Base-by-base conservation (phyloP, 2,797 vertebrate species). In the Gadopsis marmoratus region DNA sequence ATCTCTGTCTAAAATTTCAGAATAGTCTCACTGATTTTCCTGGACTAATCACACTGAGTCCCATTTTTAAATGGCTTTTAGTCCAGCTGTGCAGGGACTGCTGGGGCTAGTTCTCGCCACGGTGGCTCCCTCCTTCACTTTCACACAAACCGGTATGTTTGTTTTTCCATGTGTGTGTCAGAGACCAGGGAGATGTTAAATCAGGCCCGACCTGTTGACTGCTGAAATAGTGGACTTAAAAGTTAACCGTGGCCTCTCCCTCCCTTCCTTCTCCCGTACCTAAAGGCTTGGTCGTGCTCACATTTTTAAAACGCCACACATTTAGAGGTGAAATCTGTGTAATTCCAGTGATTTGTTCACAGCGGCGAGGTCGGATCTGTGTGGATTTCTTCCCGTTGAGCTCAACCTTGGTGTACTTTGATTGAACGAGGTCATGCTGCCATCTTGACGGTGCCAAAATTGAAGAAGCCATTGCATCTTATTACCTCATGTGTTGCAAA, bases 101-200 rank as follows among this genome's bases (percentile, higher is more conserved):
- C 23, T 33, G 11, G 53, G 51, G 63, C 51, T 54, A 54, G 60
- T 72, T 79, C 6, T 19, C 1, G 35, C 73, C 45, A 4, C 21
- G 1, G 23, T 47, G 45, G n/a, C 33, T 66, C 72, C 66, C 56
- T 76, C 70, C 69, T 54, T 54, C 53, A 13, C 56, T 31, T 74
- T 66, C 17, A 48, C 58, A 31, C 48, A 61, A n/a, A 41, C 67
- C 17, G 54, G 54, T 62, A 21, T 50, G 76, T 76, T 65, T 86
- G 64, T 66, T 62, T 74, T 75, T 58, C 65, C 71, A 55, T 4
- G 9, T 73, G 73, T 71, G 29, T 2, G 41, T 29, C 53, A 50
- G 39, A 65, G 41, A 53, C 66, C n/a, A 45, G 41, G 0, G 51
- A 61, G 68, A 84, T 76, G 76, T 61, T 81, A 17, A 69, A 68